Base-by-base conservation (phyloP, 2,888 invertebrate species). In the Nymphalis polychloros region DNA sequence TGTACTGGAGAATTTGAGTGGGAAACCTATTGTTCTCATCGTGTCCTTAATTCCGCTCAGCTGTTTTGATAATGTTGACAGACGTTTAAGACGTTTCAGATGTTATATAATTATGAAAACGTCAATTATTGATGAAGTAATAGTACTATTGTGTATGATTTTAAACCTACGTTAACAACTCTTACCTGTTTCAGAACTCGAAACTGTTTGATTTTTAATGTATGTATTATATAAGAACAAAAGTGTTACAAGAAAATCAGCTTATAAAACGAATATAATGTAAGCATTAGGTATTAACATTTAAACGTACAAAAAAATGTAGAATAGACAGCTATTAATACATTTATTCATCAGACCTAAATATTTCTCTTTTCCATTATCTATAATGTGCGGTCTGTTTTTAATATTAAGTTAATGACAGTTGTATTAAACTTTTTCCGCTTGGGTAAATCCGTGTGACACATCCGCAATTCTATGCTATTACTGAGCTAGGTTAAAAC, bases 1-100 rank as follows among this genome's bases (percentile, higher is more conserved):
- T 85, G 65, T 41, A 46, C 81, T 72, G 73, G 72, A 80, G 82
- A 85, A 81, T 84, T 83, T 82, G 85, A 86, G 84, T 84, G 86
- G 86, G 84, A 88, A 88, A 86, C 79, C 83, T 83, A 90, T 90
- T 90, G 90, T 89, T 84, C 82, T 78, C 81, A 78, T 75, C 80
- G 75, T 77, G 81, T 85, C 84, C 83, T 84, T 84, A 83, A 85
- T 85, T 80, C 76, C 76, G 76, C 76, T 79, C 77, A 80, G 81
- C 74, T 77, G 76, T 78, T 79, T 75, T 77, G 75, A 77, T 78
- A 76, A 76, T 76, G 71, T 59, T 69, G 55, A 55, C 55, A 35
- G 19, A 41, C 19, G 57, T 8, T 41, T 23, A 10, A 64, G 65
- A 69, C 67, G 65, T 69, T 65, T 47, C 46, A 31, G 31, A 49